Conservation (phyloP, 2,888 invertebrate genomes). For the Fragum sueziense region DNA sequence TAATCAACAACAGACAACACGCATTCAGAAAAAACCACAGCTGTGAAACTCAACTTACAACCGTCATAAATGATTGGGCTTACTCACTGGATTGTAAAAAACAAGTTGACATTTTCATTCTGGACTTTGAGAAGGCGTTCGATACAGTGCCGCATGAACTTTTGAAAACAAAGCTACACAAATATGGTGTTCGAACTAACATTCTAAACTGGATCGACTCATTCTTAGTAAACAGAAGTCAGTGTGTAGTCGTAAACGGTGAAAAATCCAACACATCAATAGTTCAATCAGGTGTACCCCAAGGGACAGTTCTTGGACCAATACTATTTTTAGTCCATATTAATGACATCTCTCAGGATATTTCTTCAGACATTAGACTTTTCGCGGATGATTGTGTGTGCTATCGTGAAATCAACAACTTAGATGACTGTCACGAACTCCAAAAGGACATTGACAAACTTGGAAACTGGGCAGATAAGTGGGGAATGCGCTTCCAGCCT, state of each 20-base stretch:
- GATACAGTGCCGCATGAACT: conserved; percentile 23
- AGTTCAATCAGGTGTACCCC: conserved; percentile 28
- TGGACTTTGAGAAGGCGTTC: conserved; percentile 37
- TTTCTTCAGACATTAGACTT: conserved; percentile 16
- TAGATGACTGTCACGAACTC: background rate
- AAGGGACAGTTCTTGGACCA: conserved; percentile 29
- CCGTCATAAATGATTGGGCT: background rate
- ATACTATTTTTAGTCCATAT: background rate
- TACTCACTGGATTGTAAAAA: conserved; percentile 5
- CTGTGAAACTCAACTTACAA: conserved; percentile 28
- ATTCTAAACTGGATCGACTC: conserved; percentile 25
- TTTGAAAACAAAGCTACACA: conserved; percentile 16
- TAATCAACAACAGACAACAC: conserved; percentile 14
- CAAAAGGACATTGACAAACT: background rate
- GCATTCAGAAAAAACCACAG: conserved; percentile 31
- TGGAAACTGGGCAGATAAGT: conserved; percentile 5
- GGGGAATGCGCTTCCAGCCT: conserved; percentile 17
- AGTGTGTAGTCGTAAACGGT: conserved; percentile 32
- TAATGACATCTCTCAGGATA: background rate
- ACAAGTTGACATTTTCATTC: conserved; percentile 11
- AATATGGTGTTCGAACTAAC: conserved; percentile 18
- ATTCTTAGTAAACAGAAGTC: conserved; percentile 22
- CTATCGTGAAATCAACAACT: conserved; percentile 8
- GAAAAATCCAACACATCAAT: conserved; percentile 8
- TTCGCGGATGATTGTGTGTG: conserved; percentile 13